Evolutionary conservation across 37 sponge, comb jelly and placozoan species (phyloP).

Genomic region (Mnemiopsis leidyi): DNA sequence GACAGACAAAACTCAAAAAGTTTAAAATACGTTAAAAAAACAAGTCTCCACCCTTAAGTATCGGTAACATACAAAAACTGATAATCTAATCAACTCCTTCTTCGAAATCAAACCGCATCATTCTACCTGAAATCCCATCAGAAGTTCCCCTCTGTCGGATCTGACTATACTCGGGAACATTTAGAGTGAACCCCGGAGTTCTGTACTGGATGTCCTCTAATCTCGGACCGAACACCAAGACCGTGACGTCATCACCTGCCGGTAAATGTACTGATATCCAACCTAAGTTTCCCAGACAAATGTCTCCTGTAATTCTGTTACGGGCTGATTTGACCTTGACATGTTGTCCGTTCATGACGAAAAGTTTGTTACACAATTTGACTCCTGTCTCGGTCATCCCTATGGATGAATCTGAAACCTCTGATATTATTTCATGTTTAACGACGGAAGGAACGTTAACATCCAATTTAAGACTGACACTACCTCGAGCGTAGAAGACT

Average conservation of each 20-base stretch:
- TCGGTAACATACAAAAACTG: too few species aligned
- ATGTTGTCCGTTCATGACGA: neutral
- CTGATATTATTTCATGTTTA: neutral
- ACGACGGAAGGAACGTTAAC: neutral
- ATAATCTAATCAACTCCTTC: too few species aligned
- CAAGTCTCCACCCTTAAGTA: too few species aligned
- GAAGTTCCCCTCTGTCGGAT: neutral
- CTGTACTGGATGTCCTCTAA: neutral
- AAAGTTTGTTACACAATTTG: conserved; percentile 3
- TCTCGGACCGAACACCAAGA: conserved; percentile 31
- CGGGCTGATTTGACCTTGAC: neutral
- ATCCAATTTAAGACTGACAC: neutral
- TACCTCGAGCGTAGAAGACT: conserved; percentile 16
- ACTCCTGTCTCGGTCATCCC: neutral
- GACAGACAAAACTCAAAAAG: too few species aligned
- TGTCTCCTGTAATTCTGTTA: neutral
- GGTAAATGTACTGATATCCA: conserved; percentile 22
- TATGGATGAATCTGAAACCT: neutral
- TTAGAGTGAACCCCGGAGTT: neutral
- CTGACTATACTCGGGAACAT: neutral
- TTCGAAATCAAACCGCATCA: too few species aligned
- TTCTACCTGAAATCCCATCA: too few species aligned
- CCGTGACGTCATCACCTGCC: conserved; percentile 17
- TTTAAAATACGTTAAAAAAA: too few species aligned
- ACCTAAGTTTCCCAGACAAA: neutral